phyloP scores from a whole-genome alignment of 2,888 invertebrate genomes.

The Spisula solida region DNA sequence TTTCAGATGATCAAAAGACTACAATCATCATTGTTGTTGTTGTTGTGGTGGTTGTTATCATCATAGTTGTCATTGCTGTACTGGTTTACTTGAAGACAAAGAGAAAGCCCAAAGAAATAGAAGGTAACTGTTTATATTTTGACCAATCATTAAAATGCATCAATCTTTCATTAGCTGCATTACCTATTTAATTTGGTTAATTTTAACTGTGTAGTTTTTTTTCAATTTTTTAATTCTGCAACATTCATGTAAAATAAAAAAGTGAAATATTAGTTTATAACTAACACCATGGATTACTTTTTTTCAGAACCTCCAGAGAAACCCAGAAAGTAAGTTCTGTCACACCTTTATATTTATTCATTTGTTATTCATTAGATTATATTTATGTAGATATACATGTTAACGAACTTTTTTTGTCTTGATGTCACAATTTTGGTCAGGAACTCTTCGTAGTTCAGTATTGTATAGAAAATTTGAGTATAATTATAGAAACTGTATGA shows the following conservation, averaged over 20 bases:
- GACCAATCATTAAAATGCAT: no score
- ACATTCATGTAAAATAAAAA: no score
- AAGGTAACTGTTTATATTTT: conserved; percentile 61
- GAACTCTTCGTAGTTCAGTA: no score
- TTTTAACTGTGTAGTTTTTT: no score
- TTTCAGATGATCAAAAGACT: conserved; percentile 18
- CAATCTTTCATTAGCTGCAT: neutral
- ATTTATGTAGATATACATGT: no score
- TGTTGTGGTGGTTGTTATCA: conserved; percentile 61
- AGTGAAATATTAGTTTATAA: neutral
- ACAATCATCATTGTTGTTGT: conserved; percentile 69
- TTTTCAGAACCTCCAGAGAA: conserved; percentile 80
- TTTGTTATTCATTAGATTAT: no score
- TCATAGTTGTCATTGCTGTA: conserved; percentile 68
- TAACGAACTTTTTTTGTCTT: no score
- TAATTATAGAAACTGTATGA: no score
- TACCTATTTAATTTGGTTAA: no score
- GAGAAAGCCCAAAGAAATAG: conserved; percentile 63
- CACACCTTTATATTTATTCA: conserved; percentile 8
- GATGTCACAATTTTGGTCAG: no score
- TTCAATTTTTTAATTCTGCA: no score
- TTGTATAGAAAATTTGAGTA: no score
- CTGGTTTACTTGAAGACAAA: conserved; percentile 48
- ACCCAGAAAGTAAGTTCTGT: conserved; percentile 79
- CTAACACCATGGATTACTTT: neutral